Percentiles rank a stretch among this genome's conserved stretches.
Conservation (phyloP, 2,797 vertebrate species). For the Brachyalestes nurse region DNA sequence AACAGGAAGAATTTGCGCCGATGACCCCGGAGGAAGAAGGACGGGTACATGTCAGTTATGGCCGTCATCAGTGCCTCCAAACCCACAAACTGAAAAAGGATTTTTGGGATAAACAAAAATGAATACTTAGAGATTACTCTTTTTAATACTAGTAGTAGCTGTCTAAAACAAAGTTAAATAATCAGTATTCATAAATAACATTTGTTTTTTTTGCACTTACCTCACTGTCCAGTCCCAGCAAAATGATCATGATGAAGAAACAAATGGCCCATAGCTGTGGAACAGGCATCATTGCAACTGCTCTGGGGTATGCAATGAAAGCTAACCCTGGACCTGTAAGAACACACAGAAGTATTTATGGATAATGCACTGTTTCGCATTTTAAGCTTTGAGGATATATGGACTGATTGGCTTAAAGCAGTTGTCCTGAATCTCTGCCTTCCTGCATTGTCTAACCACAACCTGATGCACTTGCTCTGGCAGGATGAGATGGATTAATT, state of each 20-base stretch:
- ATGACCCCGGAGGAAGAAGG: slow-evolving; percentile 76
- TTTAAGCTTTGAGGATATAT: background rate
- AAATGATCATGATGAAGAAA: slow-evolving; percentile 84
- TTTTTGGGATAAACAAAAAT: slow-evolving; percentile 4
- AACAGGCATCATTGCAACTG: slow-evolving; percentile 83
- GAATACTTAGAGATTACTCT: background rate
- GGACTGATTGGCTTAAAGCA: background rate
- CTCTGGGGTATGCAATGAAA: slow-evolving; percentile 83
- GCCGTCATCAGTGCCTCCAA: slow-evolving; percentile 77
- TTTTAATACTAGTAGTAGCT: too few species aligned
- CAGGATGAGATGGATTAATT: background rate
- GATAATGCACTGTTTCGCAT: background rate
- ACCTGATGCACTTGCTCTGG: background rate
- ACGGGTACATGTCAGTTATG: slow-evolving; percentile 76
- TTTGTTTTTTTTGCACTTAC: slow-evolving; percentile 51
- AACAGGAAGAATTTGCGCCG: slow-evolving; percentile 81
- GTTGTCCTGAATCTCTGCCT: background rate
- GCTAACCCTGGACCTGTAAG: slow-evolving; percentile 81
- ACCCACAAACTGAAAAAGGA: slow-evolving; percentile 78
- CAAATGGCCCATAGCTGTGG: slow-evolving; percentile 81
- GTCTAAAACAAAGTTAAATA: background rate
- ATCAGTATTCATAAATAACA: background rate
- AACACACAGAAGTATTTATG: background rate
- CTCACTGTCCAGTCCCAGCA: slow-evolving; percentile 82
- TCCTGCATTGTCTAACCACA: background rate